Evolutionary conservation across 2,888 invertebrate species (phyloP).

Genomic region (Amblyteles armatorius): DNA sequence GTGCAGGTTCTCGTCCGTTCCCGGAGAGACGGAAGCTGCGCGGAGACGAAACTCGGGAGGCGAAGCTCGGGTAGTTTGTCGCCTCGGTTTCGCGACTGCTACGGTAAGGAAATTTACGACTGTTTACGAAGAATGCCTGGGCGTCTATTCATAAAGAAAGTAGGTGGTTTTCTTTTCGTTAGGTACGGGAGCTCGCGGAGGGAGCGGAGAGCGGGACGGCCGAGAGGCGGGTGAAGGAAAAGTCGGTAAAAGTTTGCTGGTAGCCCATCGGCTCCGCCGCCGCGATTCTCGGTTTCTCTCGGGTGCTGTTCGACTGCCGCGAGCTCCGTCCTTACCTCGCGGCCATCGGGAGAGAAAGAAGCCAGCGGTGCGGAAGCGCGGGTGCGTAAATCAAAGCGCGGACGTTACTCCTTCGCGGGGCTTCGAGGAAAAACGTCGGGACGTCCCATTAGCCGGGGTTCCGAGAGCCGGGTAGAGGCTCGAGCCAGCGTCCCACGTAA

Average conservation of each 20-base stretch:
- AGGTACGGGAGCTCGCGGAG: conserved; percentile 16
- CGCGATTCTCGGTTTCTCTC: conserved; percentile 19
- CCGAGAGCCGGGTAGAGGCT: conserved; percentile 27
- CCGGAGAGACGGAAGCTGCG: conserved; percentile 4
- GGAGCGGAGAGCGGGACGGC: not conserved
- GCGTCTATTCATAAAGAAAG: conserved; percentile 63
- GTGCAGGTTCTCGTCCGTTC: conserved; percentile 32
- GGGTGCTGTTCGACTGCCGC: not conserved
- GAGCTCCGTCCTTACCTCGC: not conserved
- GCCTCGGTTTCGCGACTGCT: conserved; percentile 28
- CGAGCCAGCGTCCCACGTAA: conserved; percentile 46
- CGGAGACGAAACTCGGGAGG: conserved; percentile 14
- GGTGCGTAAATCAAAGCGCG: conserved; percentile 65
- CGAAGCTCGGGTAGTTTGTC: conserved; percentile 51
- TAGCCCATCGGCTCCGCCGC: conserved; percentile 33
- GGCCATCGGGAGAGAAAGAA: conserved; percentile 46
- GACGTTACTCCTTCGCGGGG: conserved; percentile 37
- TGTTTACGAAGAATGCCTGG: conserved; percentile 62
- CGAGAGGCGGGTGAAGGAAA: conserved; percentile 27
- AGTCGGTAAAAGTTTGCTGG: conserved; percentile 56
- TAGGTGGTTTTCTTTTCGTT: conserved; percentile 55
- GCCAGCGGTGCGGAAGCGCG: conserved; percentile 57
- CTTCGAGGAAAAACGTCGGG: conserved; percentile 52
- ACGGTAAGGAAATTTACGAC: conserved; percentile 57
- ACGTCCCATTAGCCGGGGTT: conserved; percentile 59